A percentile compares a stretch with the other conserved stretches of the same genome.
These are phyloP conservation scores for Rhyacophila evoluta DNA, from an alignment of 2,888 invertebrate species.

Conservation along the genomic window DNA sequence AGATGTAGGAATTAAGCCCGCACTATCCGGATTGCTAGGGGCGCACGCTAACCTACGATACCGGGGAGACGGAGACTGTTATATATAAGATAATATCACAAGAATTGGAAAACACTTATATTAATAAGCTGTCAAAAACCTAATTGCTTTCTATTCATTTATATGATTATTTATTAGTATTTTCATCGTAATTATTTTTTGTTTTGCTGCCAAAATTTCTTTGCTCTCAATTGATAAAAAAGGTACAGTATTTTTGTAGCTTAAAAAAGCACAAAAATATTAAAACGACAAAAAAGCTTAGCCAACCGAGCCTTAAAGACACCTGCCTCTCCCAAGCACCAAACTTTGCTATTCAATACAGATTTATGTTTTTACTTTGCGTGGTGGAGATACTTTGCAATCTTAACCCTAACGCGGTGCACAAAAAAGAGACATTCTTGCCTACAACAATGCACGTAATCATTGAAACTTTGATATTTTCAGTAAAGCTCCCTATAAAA, in stretches of 20 bases:
- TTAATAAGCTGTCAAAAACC: too few relatives aligned
- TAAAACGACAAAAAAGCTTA: too few relatives aligned
- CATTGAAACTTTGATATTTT: background rate
- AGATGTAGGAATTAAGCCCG: too few relatives aligned
- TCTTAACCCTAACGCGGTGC: background rate
- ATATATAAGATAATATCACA: too few relatives aligned
- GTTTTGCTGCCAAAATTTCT: background rate
- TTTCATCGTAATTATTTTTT: background rate
- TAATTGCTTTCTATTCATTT: too few relatives aligned
- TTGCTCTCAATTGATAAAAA: too few relatives aligned
- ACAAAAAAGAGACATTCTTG: background rate
- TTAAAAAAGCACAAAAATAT: too few relatives aligned
- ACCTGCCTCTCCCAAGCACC: background rate
- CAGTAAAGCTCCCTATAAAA: background rate
- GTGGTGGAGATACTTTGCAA: background rate
- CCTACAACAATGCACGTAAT: background rate
- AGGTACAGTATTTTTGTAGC: too few relatives aligned
- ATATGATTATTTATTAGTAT: background rate
- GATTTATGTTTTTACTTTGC: conserved; percentile 8
- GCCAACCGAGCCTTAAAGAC: background rate
- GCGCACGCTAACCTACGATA: too few relatives aligned
- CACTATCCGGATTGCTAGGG: too few relatives aligned
- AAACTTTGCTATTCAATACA: conserved; percentile 6
- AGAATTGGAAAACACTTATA: too few relatives aligned
- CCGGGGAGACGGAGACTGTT: too few relatives aligned